Conservation (phyloP, 2,888 invertebrate species). For the Cephus sareptanus region DNA sequence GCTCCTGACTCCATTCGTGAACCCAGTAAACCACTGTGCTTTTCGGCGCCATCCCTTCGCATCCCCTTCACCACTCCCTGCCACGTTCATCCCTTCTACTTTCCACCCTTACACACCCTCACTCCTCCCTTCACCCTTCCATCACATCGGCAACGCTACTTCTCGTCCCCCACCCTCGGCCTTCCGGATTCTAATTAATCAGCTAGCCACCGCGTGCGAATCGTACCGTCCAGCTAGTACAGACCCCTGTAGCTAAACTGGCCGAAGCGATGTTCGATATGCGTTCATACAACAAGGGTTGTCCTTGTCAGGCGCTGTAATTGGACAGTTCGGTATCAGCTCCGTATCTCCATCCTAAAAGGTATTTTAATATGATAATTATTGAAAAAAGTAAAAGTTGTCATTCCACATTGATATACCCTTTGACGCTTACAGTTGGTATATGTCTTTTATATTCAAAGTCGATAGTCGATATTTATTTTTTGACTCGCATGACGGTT, state of each 20-base stretch:
- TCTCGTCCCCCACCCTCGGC: conserved; percentile 12
- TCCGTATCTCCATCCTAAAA: background rate
- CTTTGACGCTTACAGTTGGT: background rate
- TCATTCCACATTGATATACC: background rate
- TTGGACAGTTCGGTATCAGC: background rate
- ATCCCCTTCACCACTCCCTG: conserved; percentile 10
- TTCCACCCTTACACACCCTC: conserved; percentile 29
- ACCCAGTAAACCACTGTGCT: conserved; percentile 37
- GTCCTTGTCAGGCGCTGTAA: background rate
- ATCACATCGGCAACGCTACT: conserved; percentile 9
- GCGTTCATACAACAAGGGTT: background rate
- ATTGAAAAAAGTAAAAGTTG: background rate
- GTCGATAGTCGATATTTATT: background rate
- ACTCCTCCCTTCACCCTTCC: conserved; percentile 32
- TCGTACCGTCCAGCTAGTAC: background rate
- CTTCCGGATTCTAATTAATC: conserved; percentile 59
- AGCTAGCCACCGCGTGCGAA: conserved; percentile 49
- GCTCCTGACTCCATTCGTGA: conserved; percentile 18
- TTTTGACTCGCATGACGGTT: background rate
- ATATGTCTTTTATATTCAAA: background rate
- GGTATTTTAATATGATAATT: background rate
- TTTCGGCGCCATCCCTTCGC: conserved; percentile 29
- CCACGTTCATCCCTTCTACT: conserved; percentile 21
- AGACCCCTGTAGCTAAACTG: background rate
- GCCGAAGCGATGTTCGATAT: background rate